Evolutionary conservation across 2,113 vertebrate species (phyloP).

Genomic region (Percopsis transmontana): DNA sequence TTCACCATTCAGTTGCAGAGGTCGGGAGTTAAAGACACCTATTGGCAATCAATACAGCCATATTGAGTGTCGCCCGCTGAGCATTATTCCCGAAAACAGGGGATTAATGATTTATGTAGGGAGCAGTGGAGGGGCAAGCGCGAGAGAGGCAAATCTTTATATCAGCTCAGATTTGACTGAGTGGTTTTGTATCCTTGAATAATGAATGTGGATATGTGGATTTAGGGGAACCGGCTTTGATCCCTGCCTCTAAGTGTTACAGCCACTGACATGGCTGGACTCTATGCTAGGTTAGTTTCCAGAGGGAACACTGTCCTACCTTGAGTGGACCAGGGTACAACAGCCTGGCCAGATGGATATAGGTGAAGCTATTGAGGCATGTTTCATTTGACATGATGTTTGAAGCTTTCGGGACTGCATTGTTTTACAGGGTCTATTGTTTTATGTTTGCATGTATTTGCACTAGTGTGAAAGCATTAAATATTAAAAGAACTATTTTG

Average conservation of each 20-base stretch:
- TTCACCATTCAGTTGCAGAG: conserved; percentile 20
- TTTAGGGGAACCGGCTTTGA: conserved; percentile 40
- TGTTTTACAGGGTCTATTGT: conserved; percentile 34
- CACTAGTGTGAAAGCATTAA: conserved; percentile 64
- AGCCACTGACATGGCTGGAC: conserved; percentile 23
- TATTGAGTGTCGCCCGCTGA: conserved; percentile 23
- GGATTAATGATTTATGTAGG: conserved; percentile 56
- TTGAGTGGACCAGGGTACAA: not conserved
- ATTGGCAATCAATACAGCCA: conserved; percentile 41
- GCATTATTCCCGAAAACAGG: conserved; percentile 28
- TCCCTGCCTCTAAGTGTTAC: conserved; percentile 26
- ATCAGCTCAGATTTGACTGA: conserved; percentile 65
- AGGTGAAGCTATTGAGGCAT: not conserved
- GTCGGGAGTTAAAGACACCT: conserved; percentile 35
- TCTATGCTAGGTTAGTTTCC: conserved; percentile 6
- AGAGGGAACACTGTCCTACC: conserved; percentile 1
- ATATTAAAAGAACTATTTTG: conserved; percentile 67
- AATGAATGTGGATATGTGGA: conserved; percentile 71
- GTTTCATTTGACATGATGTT: conserved; percentile 13
- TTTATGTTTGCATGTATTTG: conserved; percentile 75
- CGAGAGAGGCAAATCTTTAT: conserved; percentile 39
- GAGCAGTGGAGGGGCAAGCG: conserved; percentile 30
- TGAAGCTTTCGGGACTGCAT: conserved; percentile 22
- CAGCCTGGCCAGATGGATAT: conserved; percentile 27
- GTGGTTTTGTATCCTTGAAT: conserved; percentile 73